Evolutionary conservation across 2,797 vertebrate species (phyloP).

Genomic region (Phrynocephalus forsythii): DNA sequence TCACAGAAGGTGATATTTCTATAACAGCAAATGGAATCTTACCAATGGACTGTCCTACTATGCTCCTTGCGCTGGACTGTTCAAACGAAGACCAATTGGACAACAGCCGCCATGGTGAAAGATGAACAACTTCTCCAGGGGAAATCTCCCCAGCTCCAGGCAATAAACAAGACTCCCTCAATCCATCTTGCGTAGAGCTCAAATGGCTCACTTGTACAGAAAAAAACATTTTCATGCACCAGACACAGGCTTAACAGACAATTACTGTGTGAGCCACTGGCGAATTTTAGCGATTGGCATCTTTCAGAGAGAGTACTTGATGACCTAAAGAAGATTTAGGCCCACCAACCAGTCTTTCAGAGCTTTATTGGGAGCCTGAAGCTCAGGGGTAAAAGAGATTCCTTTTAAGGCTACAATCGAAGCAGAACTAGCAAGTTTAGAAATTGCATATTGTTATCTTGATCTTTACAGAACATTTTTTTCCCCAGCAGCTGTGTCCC

Average conservation of each 20-base stretch:
- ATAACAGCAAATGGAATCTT: background rate
- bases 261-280: background rate
- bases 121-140: background rate
- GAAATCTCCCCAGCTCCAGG: background rate
- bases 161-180: background rate
- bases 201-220: background rate
- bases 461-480: constrained; percentile 5
- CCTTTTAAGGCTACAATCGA: background rate
- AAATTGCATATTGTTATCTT: constrained; percentile 12
- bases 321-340: background rate
- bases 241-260: background rate
- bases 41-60: background rate
- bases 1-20: background rate
- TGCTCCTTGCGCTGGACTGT: background rate
- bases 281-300: constrained; percentile 9
- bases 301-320: background rate
- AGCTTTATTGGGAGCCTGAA: constrained; percentile 5
- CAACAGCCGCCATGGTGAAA: background rate
- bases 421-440: background rate
- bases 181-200: background rate
- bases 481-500: constrained; percentile 30
- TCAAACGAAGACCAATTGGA: background rate
- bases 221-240: background rate
- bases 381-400: background rate
- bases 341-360: background rate